Evolutionary conservation across 2,797 vertebrate species (phyloP).

Genomic region (Eurystomus glaucurus): DNA sequence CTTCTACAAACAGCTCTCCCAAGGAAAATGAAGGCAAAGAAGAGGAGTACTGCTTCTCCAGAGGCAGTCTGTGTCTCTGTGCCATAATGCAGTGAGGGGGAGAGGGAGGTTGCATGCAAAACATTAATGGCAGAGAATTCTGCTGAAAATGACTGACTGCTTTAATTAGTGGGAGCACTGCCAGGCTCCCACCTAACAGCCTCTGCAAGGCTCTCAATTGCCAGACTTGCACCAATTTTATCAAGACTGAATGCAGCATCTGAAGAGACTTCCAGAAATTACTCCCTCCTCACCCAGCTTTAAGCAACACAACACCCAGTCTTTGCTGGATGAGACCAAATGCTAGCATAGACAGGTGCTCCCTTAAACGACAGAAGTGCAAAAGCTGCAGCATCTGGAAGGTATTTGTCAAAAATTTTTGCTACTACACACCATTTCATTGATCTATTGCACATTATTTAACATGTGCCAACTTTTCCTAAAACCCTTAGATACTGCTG

Average conservation of each 20-base stretch:
- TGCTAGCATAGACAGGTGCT: rapidly evolving
- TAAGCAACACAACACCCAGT: not conserved
- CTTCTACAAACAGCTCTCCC: not conserved
- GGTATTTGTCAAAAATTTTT: too few species aligned
- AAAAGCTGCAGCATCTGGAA: too few species aligned
- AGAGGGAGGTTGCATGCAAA: not conserved
- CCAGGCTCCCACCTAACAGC: not conserved
- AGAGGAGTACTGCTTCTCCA: rapidly evolving
- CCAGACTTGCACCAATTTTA: not conserved
- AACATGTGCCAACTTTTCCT: not conserved
- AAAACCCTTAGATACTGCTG: not conserved
- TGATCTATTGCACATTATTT: not conserved
- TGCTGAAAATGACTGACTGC: not conserved
- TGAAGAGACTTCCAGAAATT: not conserved
- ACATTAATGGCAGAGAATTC: rapidly evolving
- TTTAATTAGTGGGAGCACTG: not conserved
- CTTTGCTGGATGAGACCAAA: not conserved
- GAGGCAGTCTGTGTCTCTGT: not conserved
- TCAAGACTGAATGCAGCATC: not conserved
- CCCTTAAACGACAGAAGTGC: not conserved
- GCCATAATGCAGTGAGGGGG: rapidly evolving
- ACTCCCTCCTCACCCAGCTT: not conserved
- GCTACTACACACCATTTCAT: not conserved
- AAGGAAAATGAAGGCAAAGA: not conserved
- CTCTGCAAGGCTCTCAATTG: rapidly evolving